Evolutionary conservation across 2,113 vertebrate species (phyloP).

Genomic region (Sturnira hondurensis): DNA sequence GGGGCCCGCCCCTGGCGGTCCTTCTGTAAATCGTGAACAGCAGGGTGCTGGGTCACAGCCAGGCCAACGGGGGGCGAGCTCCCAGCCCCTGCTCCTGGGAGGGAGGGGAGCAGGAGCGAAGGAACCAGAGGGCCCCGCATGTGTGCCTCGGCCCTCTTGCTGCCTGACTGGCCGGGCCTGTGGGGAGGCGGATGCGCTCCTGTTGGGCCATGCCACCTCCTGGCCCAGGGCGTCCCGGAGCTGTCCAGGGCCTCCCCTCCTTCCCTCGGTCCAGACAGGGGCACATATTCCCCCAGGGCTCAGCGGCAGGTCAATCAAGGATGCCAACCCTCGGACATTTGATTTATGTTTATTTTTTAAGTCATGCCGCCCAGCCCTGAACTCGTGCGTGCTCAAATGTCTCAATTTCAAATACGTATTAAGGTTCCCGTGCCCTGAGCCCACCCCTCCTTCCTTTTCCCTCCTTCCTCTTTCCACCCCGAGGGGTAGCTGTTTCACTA

Average conservation of each 20-base stretch:
- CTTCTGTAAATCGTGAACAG: not conserved
- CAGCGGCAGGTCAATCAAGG: not conserved
- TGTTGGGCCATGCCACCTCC: rapidly evolving
- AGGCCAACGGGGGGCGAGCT: not conserved
- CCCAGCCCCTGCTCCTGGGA: not conserved
- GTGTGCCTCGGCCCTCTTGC: rapidly evolving
- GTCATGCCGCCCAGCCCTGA: not conserved
- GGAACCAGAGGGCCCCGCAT: too few relatives aligned
- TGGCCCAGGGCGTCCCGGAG: not conserved
- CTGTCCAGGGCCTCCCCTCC: not conserved
- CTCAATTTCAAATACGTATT: not conserved
- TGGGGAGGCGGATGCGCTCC: rapidly evolving
- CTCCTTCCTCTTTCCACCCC: not conserved
- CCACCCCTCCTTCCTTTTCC: not conserved
- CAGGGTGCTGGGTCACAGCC: not conserved
- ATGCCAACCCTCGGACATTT: not conserved
- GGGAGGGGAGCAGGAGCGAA: too few relatives aligned
- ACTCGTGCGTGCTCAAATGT: not conserved
- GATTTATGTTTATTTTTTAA: not conserved
- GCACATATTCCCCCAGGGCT: not conserved
- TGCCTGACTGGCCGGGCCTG: rapidly evolving
- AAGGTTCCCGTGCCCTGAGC: not conserved
- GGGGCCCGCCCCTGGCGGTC: not conserved
- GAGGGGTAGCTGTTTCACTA: not conserved
- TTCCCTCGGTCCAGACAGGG: not conserved